phyloP scores from a whole-genome alignment of 92 coral and sea anemone species.

The Pocillopora meandrina region DNA sequence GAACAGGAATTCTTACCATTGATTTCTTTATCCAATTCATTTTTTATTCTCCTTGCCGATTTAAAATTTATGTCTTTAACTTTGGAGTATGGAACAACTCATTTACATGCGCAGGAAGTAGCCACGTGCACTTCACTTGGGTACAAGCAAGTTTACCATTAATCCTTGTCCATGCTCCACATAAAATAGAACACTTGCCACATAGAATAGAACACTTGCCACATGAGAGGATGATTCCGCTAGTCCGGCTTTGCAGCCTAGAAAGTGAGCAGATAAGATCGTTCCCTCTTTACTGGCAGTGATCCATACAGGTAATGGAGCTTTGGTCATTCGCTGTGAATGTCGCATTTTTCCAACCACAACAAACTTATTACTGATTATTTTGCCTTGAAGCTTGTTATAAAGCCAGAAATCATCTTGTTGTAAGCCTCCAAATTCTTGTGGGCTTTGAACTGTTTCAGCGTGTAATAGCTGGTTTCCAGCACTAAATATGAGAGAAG shows the following conservation, averaged over 20 bases:
- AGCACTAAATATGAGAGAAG: too few species aligned
- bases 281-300: conserved; percentile 52
- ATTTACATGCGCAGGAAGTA: conserved; percentile 22
- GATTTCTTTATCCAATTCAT: conserved; percentile 43
- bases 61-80: conserved; percentile 52
- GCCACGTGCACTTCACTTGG: conserved; percentile 36
- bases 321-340: conserved; percentile 54
- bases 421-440: too few species aligned
- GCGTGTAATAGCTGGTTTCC: too few species aligned
- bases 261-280: conserved; percentile 53
- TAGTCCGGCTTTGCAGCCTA: conserved; percentile 58
- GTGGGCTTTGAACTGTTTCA: too few species aligned
- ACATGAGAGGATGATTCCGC: conserved; percentile 68
- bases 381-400: too few species aligned
- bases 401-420: too few species aligned
- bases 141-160: conserved; percentile 44
- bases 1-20: conserved; percentile 9
- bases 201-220: conserved; percentile 59
- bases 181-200: conserved; percentile 60
- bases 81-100: conserved; percentile 44
- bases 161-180: conserved; percentile 48
- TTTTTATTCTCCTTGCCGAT: conserved; percentile 48
- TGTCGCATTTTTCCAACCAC: too few species aligned
- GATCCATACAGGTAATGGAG: conserved; percentile 56
- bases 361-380: too few species aligned